Conservation (phyloP, 2,113 vertebrate species). For the Pyrgilauda ruficollis region DNA sequence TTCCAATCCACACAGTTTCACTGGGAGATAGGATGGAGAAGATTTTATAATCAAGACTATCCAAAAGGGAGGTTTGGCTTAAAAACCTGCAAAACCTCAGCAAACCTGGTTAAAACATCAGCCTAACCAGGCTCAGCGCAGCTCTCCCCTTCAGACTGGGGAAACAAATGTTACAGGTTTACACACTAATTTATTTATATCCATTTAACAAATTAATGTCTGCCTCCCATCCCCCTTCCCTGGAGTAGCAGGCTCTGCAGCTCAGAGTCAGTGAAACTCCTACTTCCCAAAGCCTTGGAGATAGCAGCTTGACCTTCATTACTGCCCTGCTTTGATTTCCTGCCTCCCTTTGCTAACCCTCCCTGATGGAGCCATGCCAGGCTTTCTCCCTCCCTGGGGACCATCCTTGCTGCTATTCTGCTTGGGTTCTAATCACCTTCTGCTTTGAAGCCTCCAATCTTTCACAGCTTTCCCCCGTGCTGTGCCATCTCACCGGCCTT, state of each 20-base stretch:
- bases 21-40: neutral
- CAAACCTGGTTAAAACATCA: neutral
- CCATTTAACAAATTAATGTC: neutral
- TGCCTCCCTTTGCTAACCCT: neutral
- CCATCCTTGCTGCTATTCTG: neutral
- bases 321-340: neutral
- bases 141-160: neutral
- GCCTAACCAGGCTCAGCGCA: neutral
- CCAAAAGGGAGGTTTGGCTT: neutral
- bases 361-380: neutral
- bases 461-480: neutral
- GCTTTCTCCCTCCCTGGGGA: neutral
- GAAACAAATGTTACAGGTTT: neutral
- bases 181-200: neutral
- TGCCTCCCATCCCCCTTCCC: neutral
- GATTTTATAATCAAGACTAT: neutral
- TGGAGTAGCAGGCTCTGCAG: neutral
- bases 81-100: neutral
- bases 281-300: neutral
- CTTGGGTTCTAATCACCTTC: conserved; percentile 17
- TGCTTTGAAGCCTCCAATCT: neutral
- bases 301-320: neutral
- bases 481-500: neutral
- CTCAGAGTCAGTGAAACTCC: neutral
- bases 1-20: neutral